Evolutionary conservation across 2,888 invertebrate species (phyloP), one percentile per base, ranked within the genome.

Genomic region (Cheiracanthium punctorium): DNA sequence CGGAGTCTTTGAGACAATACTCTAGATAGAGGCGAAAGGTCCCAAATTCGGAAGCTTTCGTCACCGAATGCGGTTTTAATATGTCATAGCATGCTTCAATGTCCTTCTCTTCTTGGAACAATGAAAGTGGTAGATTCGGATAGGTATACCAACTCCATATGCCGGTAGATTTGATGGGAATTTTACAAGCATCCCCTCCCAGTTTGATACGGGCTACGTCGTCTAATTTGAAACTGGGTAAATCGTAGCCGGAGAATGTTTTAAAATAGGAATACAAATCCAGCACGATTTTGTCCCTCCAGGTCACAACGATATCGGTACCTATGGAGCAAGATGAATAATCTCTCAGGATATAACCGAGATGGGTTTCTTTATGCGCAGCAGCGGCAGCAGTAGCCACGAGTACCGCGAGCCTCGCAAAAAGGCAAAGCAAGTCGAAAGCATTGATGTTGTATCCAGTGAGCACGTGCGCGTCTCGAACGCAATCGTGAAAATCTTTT

Each of bases 361-460:
- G n/a, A 41, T 14, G 30, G n/a, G 20, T 17, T 37, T 1, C 5
- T n/a, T n/a, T n/a, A n/a, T n/a, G n/a, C 10, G 48, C 12, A n/a
- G n/a, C n/a, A n/a, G n/a, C n/a, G n/a, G n/a, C n/a, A n/a, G n/a
- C n/a, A n/a, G n/a, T n/a, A n/a, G n/a, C n/a, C 12, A 30, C 0
- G 1, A 81, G 37, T 33, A 43, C 74, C 0, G 29, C 2, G 2
- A 81, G 24, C 0, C 74, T 32, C 0, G 74, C 10, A 33, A 79
- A 70, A 0, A 81, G 4, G 29, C 74, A 81, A 0, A 75, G 81
- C 8, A 82, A 17, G n/a, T 82, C 82, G 28, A 64, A 82, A 30
- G 58, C 58, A 32, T 76, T 32, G n/a, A 82, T 76, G 29, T 82
- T 82, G 64, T 82, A 82, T 5, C 76, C 76, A 0, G 82, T 82